A percentile compares a stretch with the other conserved stretches of the same genome.
These are phyloP conservation scores for Apodemia duryi DNA, from an alignment of 2,888 invertebrate species.

Conservation along the genomic window DNA sequence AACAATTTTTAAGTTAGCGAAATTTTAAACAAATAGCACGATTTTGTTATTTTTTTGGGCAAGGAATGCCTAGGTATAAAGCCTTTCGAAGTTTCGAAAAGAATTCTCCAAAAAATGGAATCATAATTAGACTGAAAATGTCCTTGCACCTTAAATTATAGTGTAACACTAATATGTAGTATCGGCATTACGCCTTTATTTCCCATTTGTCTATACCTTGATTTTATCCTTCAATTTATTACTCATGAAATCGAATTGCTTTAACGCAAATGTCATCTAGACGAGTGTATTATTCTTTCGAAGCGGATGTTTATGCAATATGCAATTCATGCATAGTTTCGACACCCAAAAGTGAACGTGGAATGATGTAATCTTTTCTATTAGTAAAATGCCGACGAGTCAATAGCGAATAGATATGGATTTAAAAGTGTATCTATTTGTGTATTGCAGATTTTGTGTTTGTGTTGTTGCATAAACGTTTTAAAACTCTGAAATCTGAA, in stretches of 20 bases:
- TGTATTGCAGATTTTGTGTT: conserved; percentile 28
- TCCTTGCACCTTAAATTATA: too few relatives aligned
- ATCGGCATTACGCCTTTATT: neutral
- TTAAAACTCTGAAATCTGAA: neutral
- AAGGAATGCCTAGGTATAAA: too few relatives aligned
- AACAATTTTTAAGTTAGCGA: too few relatives aligned
- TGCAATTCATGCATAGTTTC: conserved; percentile 67
- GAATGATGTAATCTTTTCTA: conserved; percentile 62
- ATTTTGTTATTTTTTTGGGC: too few relatives aligned
- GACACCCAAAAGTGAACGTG: conserved; percentile 70
- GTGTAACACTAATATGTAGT: too few relatives aligned
- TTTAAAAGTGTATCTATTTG: conserved; percentile 37
- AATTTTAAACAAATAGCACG: too few relatives aligned
- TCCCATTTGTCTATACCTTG: neutral
- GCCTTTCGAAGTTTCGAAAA: too few relatives aligned
- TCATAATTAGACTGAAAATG: too few relatives aligned
- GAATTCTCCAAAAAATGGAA: too few relatives aligned
- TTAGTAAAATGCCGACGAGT: conserved; percentile 51
- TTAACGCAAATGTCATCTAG: conserved; percentile 18
- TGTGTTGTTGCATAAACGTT: conserved; percentile 1
- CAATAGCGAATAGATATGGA: conserved; percentile 43
- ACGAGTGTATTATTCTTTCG: conserved; percentile 38
- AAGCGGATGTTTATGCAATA: conserved; percentile 70
- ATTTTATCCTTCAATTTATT: neutral
- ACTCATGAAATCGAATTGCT: conserved; percentile 14